A percentile compares a stretch with the other conserved stretches of the same genome.
Conservation (phyloP, 2,888 invertebrate genomes). For the Cotesia congregata region DNA sequence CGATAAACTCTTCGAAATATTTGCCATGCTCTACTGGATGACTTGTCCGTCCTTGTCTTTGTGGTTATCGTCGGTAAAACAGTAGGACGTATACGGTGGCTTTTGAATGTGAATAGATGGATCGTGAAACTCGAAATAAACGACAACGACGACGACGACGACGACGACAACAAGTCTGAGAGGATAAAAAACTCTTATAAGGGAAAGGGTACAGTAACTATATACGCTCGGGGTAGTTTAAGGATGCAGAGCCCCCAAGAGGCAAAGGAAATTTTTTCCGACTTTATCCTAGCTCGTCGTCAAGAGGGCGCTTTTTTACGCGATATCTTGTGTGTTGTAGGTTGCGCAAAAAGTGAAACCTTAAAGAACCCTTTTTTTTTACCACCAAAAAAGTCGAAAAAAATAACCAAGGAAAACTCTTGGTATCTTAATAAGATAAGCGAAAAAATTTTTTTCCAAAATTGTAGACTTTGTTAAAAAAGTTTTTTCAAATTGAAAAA, state of each 20-base stretch:
- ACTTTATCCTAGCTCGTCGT: slow-evolving; percentile 57
- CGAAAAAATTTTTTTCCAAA: background rate
- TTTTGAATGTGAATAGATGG: slow-evolving; percentile 24
- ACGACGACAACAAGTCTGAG: slow-evolving; percentile 11
- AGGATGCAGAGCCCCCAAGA: slow-evolving; percentile 43
- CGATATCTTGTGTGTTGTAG: slow-evolving; percentile 41
- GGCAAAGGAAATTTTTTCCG: slow-evolving; percentile 57
- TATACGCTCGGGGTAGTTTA: slow-evolving; percentile 27
- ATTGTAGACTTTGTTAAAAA: background rate
- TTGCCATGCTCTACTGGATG: slow-evolving; percentile 1
- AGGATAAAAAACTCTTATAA: slow-evolving; percentile 30
- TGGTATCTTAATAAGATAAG: background rate
- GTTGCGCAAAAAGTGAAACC: slow-evolving; percentile 34
- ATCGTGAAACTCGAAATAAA: slow-evolving; percentile 26
- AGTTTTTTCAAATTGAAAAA: background rate
- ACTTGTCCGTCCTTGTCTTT: slow-evolving; percentile 16
- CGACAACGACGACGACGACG: background rate
- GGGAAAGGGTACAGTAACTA: background rate
- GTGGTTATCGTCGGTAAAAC: slow-evolving; percentile 52
- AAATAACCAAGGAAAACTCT: background rate
- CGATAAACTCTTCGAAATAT: slow-evolving; percentile 22
- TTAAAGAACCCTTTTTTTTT: background rate
- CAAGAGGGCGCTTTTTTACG: slow-evolving; percentile 59
- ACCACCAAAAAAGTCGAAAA: background rate
- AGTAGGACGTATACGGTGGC: slow-evolving; percentile 32